Percentiles rank a stretch among this genome's conserved stretches.
phyloP scores from a whole-genome alignment of 2,888 invertebrate genomes.

The Mamestra brassicae region DNA sequence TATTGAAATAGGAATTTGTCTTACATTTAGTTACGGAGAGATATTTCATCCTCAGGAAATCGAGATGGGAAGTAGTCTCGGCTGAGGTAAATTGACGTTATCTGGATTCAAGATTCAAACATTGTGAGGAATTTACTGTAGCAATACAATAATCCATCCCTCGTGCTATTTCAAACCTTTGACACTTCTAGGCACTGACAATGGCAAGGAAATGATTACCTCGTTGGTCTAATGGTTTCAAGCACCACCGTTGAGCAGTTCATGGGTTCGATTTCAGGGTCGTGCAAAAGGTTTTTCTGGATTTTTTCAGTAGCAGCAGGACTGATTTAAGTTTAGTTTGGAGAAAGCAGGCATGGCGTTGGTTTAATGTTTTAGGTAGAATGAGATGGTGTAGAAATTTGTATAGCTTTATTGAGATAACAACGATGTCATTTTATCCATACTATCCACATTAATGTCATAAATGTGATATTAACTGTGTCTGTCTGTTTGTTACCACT shows the following conservation, averaged over 20 bases:
- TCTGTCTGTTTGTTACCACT: too few species aligned
- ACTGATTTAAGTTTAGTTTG: too few species aligned
- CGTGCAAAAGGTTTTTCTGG: background rate
- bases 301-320: background rate
- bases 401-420: background rate
- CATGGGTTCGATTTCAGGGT: background rate
- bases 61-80: conserved; percentile 2
- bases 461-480: too few species aligned
- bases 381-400: too few species aligned
- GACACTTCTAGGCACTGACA: background rate
- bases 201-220: background rate
- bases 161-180: background rate
- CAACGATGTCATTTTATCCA: too few species aligned
- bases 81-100: conserved; percentile 2
- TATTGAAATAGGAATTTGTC: conserved; percentile 8
- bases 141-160: background rate
- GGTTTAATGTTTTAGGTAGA: too few species aligned
- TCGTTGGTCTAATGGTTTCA: too few species aligned
- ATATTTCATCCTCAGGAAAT: conserved; percentile 24
- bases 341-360: too few species aligned
- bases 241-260: background rate
- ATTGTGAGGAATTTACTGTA: background rate
- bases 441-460: too few species aligned
- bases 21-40: conserved; percentile 2
- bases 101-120: conserved; percentile 16